phyloP scores from a whole-genome alignment of 2,888 invertebrate genomes.

The Scaptomyza reducta region DNA sequence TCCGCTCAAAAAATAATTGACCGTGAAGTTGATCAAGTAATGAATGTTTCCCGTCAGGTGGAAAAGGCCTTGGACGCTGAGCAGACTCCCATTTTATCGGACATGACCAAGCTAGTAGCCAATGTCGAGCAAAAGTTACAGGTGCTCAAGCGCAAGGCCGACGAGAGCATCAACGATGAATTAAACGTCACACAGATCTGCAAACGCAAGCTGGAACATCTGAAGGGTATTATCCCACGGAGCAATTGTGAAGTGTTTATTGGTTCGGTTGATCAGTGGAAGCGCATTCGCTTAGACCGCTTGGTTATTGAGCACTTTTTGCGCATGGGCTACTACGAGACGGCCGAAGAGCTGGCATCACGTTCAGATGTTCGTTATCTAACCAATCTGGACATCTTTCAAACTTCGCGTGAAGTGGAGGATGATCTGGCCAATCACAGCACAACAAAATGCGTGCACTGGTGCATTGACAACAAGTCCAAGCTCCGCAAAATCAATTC shows the following conservation, averaged over 20 bases:
- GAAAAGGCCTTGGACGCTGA: slow-evolving; percentile 84
- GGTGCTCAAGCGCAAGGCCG: slow-evolving; percentile 96
- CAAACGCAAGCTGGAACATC: slow-evolving; percentile 95
- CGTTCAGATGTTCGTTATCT: slow-evolving; percentile 92
- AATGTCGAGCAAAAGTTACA: slow-evolving; percentile 95
- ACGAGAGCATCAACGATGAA: slow-evolving; percentile 96
- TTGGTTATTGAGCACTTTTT: slow-evolving; percentile 99
- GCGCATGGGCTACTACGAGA: slow-evolving; percentile 96
- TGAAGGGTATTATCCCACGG: slow-evolving; percentile 85
- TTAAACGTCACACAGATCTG: slow-evolving; percentile 95
- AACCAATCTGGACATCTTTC: slow-evolving; percentile 95
- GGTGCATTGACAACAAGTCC: slow-evolving; percentile 98
- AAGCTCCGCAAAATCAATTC: slow-evolving; percentile 97
- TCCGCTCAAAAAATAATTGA: slow-evolving; percentile 97
- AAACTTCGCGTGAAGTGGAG: slow-evolving; percentile 93
- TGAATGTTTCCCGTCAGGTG: slow-evolving; percentile 89
- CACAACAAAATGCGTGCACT: slow-evolving; percentile 94
- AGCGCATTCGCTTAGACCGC: slow-evolving; percentile 88
- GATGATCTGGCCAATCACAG: slow-evolving; percentile 92
- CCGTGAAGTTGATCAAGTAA: slow-evolving; percentile 95
- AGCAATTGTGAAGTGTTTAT: slow-evolving; percentile 79
- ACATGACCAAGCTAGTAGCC: slow-evolving; percentile 92
- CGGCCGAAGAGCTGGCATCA: slow-evolving; percentile 94
- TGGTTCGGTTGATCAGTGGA: slow-evolving; percentile 83
- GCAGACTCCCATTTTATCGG: slow-evolving; percentile 85